Evolutionary conservation across 2,113 vertebrate genomes (phyloP), one percentile per base, ranked within the genome.

Genomic region (Piprites chloris): DNA sequence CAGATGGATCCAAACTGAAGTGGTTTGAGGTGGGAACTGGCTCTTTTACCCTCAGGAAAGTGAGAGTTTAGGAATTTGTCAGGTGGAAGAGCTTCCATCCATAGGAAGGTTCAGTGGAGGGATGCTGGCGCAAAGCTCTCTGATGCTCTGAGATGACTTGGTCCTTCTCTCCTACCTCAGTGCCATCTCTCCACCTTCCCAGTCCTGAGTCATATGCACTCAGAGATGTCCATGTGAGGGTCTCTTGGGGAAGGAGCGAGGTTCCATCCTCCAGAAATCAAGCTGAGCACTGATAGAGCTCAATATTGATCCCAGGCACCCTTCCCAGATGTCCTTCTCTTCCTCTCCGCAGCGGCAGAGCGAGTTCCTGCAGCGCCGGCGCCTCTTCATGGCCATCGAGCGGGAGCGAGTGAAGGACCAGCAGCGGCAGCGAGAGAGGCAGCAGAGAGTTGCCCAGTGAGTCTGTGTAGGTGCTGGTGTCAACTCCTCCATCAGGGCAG

Each of bases 331-430:
- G 20, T 21, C 4, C 41, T 5, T 44, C 11, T 78, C 20, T 23
- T 84, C 27, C 85, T 23, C 65, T 41, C 88, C 22, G 9, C 87
- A 99, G 99, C 98, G 96, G 32, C 98, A 98, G 97, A 97, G 92
- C 42, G 98, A 99, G 69, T 99, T 98, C 92, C 97, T 99, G 97
- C 97, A 97, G 93, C 96, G 98, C 80, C 98, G 98, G 17, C 98
- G 98, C 35, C 97, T 98, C 67, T 98, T 98, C 96, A 99, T 99
- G 99, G 98, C 90, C 69, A 65, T 97, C 0, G 99, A 99, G 93
- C 97, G 99, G 55, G 97, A 99, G 91, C 98, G 98, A 39, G 99
- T 98, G 55, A 98, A 98, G 95, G 98, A 99, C 30, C 98, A 96
- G 80, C 96, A 96, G 59, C 97, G 96, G 67, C 97, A 98, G 92